Conservation (phyloP, 2,888 invertebrate species). For the Leptinotarsa haldemani region DNA sequence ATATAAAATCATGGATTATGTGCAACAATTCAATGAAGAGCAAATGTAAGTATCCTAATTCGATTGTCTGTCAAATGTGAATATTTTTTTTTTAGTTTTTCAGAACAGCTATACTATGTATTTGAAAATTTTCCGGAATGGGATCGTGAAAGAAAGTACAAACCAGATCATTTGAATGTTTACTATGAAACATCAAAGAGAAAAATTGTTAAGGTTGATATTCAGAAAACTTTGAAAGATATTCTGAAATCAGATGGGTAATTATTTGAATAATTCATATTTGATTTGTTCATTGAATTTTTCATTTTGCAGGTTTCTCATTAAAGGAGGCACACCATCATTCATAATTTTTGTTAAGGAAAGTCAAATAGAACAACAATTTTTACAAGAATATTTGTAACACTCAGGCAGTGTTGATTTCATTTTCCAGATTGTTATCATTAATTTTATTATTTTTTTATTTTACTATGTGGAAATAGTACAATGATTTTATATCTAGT, state of each 20-base stretch:
- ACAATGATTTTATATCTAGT: no score
- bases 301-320: conserved; percentile 67
- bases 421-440: no score
- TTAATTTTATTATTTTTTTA: no score
- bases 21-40: conserved; percentile 83
- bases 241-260: conserved; percentile 72
- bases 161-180: conserved; percentile 71
- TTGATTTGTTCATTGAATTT: conserved; percentile 21
- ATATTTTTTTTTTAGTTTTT: conserved; percentile 65
- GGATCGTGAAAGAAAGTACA: conserved; percentile 78
- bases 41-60: conserved; percentile 66
- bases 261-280: background rate
- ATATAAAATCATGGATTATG: conserved; percentile 86
- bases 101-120: conserved; percentile 73
- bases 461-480: no score
- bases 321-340: conserved; percentile 75
- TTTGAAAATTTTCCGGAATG: conserved; percentile 78
- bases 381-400: conserved; percentile 62
- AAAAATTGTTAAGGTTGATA: conserved; percentile 71
- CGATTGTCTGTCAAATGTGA: background rate
- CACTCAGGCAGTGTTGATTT: background rate
- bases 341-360: conserved; percentile 73
- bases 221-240: conserved; percentile 70
- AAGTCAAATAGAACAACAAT: conserved; percentile 70
- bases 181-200: conserved; percentile 79